These are phyloP conservation scores for Melanotaenia maccullochi DNA, from an alignment of 2,797 vertebrate genomes.

Conservation along the genomic window DNA sequence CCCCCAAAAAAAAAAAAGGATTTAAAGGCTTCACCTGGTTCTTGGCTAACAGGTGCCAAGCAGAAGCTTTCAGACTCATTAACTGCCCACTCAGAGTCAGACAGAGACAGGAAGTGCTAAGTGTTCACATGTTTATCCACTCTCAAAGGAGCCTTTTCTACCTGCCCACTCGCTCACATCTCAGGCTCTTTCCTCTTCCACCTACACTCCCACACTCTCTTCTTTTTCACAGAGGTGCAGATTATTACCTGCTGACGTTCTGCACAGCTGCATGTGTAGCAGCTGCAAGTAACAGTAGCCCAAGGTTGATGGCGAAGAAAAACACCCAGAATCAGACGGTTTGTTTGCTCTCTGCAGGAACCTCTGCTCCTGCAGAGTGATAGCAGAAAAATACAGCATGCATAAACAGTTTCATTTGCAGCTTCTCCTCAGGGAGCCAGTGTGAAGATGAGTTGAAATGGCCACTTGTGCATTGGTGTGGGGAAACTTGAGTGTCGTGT, in stretches of 20 bases:
- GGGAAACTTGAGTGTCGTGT: slow-evolving; percentile 25
- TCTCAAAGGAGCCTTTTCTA: slow-evolving; percentile 70
- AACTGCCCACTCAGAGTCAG: slow-evolving; percentile 75
- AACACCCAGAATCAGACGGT: slow-evolving; percentile 29
- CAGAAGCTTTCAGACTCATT: slow-evolving; percentile 80
- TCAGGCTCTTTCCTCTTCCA: slow-evolving; percentile 66
- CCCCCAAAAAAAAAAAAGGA: slow-evolving; percentile 22
- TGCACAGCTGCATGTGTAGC: slow-evolving; percentile 39
- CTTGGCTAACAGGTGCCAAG: slow-evolving; percentile 70
- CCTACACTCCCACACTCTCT: slow-evolving; percentile 62
- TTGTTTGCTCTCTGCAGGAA: slow-evolving; percentile 42
- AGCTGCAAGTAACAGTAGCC: slow-evolving; percentile 30
- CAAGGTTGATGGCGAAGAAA: slow-evolving; percentile 35
- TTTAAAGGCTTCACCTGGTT: slow-evolving; percentile 56
- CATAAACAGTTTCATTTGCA: slow-evolving; percentile 56
- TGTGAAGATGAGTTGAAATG: slow-evolving; percentile 49
- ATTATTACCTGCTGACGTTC: slow-evolving; percentile 55
- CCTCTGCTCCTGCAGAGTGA: slow-evolving; percentile 52
- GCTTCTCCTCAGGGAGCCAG: slow-evolving; percentile 52
- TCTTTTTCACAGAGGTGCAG: slow-evolving; percentile 59
- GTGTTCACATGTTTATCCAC: slow-evolving; percentile 77
- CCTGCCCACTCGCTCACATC: slow-evolving; percentile 71
- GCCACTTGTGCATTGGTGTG: slow-evolving; percentile 39
- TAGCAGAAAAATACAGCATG: slow-evolving; percentile 49
- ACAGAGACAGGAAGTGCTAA: slow-evolving; percentile 63